Percentiles rank a stretch among this genome's conserved stretches.
Conservation (phyloP, 2,797 vertebrate species). For the Odontamblyopus lacepedii region DNA sequence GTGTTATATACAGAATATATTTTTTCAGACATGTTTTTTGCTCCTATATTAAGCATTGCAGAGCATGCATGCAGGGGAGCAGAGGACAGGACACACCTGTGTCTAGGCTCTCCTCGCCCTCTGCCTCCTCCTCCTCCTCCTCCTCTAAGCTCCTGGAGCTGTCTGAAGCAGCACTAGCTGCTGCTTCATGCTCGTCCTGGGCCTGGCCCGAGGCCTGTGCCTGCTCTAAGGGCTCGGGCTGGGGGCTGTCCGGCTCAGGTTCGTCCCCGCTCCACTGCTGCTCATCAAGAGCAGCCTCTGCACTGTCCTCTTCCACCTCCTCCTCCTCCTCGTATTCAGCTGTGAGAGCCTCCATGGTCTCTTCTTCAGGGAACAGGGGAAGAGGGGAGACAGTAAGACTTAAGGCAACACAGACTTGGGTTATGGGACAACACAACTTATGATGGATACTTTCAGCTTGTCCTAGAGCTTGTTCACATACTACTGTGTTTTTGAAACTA, state of each 20-base stretch:
- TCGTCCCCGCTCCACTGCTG: slow-evolving; percentile 86
- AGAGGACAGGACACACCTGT: slow-evolving; percentile 91
- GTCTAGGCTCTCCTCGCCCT: slow-evolving; percentile 78
- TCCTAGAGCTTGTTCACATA: slow-evolving; percentile 50
- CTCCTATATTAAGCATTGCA: slow-evolving; percentile 62
- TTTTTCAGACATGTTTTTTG: slow-evolving; percentile 46
- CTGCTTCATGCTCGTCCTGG: slow-evolving; percentile 75
- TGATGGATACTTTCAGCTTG: slow-evolving; percentile 77
- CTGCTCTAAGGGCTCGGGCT: slow-evolving; percentile 80
- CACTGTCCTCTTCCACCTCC: slow-evolving; percentile 76
- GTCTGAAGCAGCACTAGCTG: slow-evolving; percentile 78
- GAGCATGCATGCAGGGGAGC: slow-evolving; percentile 86
- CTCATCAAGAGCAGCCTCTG: slow-evolving; percentile 87
- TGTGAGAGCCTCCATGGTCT: slow-evolving; percentile 87
- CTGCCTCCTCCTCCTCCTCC: slow-evolving; percentile 79
- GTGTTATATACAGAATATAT: slow-evolving; percentile 44
- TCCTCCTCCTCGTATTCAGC: slow-evolving; percentile 77
- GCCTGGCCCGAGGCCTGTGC: slow-evolving; percentile 81
- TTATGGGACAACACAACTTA: slow-evolving; percentile 74
- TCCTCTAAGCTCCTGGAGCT: slow-evolving; percentile 78
- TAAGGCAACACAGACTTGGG: slow-evolving; percentile 87
- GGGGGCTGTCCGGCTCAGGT: slow-evolving; percentile 78
- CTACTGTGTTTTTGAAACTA: slow-evolving; percentile 34
- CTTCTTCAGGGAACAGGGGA: slow-evolving; percentile 87
- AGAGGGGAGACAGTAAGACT: slow-evolving; percentile 90